Evolutionary conservation across 37 sponge, comb jelly and placozoan genomes (phyloP), one percentile per base, ranked within the genome.

Genomic region (Theonella swinhoei): DNA sequence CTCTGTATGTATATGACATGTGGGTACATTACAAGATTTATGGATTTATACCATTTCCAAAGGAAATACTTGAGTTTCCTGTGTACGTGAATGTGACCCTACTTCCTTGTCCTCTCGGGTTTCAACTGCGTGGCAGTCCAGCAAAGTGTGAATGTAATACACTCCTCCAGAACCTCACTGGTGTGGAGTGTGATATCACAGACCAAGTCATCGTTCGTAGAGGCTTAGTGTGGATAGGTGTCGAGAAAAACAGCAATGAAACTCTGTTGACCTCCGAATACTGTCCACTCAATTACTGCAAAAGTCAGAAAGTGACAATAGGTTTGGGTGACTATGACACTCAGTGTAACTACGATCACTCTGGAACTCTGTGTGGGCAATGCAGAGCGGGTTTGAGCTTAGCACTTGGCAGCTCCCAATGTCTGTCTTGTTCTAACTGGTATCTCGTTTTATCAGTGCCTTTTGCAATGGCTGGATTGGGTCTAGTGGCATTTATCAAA

Each of bases 341-440:
- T 31, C 69, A 68, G 34, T 68, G 69, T 68, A 32, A 28, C 69
- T 68, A 33, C 4, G 4, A 31, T 1, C 69, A 68, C 69, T 68
- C 69, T 32, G 69, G 69, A 1, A 68, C 4, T 33, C 34, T 68
- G 33, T 68, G 69, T 68, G 69, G 69, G 3, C 32, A 20, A 20
- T 68, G 86, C 72, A 33, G 11, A 20, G 26, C 66, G 24, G 79
- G 79, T 4, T 39, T 78, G 8, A 85, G 86, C 67, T 33, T 78
- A 7, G 59, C 62, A 4, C 36, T 85, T 59, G 86, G 78, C 4
- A 36, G 64, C 42, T 42, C 68, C 4, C 74, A 75, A 1, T 54
- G 78, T 3, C 29, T 60, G 22, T 60, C 30, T 5, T 85, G 86
- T 32, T 85, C 86, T 23, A 85, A 85, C 4, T 32, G 20, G 22